Percentiles rank a stretch among this genome's conserved stretches.
Conservation (phyloP, 2,113 vertebrate genomes). For the Apodemus sylvaticus region DNA sequence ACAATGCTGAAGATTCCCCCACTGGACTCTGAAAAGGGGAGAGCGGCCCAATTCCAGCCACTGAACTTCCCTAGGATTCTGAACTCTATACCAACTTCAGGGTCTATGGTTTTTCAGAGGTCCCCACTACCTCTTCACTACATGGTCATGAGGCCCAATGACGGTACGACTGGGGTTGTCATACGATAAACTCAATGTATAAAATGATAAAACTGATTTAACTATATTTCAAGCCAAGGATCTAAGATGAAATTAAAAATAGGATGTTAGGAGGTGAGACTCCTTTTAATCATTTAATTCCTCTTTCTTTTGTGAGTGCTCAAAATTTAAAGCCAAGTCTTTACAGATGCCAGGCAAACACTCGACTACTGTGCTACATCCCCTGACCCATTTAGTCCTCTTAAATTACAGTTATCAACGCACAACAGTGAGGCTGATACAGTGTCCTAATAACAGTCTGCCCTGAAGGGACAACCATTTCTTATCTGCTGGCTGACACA, state of each 20-base stretch:
- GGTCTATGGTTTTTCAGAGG: neutral
- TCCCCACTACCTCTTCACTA: neutral
- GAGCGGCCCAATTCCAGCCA: neutral
- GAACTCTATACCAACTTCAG: neutral
- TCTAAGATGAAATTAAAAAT: conserved; percentile 17
- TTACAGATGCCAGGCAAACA: neutral
- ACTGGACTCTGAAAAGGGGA: neutral
- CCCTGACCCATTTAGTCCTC: neutral
- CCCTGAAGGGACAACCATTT: neutral
- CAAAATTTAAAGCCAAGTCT: neutral
- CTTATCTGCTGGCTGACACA: neutral
- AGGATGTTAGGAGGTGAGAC: neutral
- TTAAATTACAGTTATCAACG: conserved; percentile 3
- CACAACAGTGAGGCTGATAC: neutral
- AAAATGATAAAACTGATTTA: neutral
- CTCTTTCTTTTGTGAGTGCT: neutral
- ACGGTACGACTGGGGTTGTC: neutral
- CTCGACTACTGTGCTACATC: neutral
- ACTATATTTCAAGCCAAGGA: neutral
- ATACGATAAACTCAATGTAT: neutral
- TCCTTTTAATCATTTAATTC: neutral
- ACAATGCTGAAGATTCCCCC: neutral
- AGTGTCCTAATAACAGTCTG: neutral
- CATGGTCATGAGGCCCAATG: neutral
- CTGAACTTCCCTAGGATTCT: neutral